A percentile compares a stretch with the other conserved stretches of the same genome.
Conservation (phyloP, 2,888 invertebrate genomes). For the Andrena hattorfiana region DNA sequence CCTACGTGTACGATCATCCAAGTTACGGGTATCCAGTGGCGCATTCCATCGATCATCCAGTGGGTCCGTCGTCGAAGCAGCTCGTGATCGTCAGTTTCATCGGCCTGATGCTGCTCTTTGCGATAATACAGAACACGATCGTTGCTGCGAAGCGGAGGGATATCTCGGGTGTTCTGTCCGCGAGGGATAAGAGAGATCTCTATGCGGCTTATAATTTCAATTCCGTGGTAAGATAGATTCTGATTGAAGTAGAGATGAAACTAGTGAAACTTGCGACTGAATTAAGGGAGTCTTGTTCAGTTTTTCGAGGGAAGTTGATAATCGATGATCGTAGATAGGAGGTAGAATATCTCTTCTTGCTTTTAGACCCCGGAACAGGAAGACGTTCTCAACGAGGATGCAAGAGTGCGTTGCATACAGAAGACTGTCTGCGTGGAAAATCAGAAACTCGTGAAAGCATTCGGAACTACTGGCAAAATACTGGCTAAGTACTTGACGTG, state of each 20-base stretch:
- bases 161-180: constrained; percentile 77
- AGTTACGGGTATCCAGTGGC: constrained; percentile 66
- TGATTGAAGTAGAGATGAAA: neutral
- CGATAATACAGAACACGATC: constrained; percentile 82
- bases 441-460: constrained; percentile 75
- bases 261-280: neutral
- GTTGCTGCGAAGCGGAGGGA: constrained; percentile 78
- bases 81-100: constrained; percentile 82
- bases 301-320: neutral
- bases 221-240: constrained; percentile 69
- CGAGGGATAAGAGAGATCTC: constrained; percentile 78
- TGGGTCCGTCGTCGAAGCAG: constrained; percentile 78
- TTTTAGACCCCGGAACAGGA: constrained; percentile 78
- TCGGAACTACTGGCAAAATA: constrained; percentile 77
- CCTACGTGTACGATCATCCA: constrained; percentile 69
- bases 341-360: neutral
- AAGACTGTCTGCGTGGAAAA: constrained; percentile 81
- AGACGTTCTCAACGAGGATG: constrained; percentile 78
- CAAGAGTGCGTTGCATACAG: constrained; percentile 81
- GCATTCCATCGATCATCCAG: constrained; percentile 64
- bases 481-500: constrained; percentile 81
- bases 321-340: neutral
- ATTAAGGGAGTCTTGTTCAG: neutral
- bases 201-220: constrained; percentile 65
- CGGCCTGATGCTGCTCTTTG: constrained; percentile 81